Conservation (phyloP, 2,113 vertebrate species). For the Gallinago media region DNA sequence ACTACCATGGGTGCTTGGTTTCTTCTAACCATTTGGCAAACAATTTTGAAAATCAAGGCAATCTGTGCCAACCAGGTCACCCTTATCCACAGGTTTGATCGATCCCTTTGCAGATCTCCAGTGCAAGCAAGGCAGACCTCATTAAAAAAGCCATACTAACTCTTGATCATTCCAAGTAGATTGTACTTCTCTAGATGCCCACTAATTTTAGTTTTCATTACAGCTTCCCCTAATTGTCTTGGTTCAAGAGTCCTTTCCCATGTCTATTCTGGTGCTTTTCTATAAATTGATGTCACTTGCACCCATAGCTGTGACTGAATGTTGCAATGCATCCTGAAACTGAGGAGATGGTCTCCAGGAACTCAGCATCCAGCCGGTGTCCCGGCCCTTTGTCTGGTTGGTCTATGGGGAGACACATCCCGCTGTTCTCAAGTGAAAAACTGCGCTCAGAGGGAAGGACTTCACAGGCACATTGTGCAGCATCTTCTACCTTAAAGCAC, state of each 20-base stretch:
- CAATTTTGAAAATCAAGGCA: neutral
- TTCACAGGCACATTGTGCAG: neutral
- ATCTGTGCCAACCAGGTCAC: neutral
- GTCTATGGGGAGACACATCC: neutral
- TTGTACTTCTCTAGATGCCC: neutral
- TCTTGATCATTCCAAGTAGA: neutral
- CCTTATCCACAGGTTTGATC: neutral
- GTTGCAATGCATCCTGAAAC: neutral
- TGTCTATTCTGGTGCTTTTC: neutral
- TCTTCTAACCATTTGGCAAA: neutral
- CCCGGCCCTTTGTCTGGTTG: neutral
- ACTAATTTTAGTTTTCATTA: neutral
- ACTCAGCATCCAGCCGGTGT: neutral
- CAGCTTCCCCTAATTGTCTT: neutral
- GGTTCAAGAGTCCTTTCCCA: neutral
- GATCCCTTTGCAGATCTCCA: neutral
- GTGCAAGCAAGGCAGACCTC: neutral
- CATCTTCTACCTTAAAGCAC: neutral
- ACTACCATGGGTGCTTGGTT: neutral
- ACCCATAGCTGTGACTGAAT: fast-evolving
- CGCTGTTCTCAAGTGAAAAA: neutral
- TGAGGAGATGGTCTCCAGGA: neutral
- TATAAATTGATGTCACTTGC: neutral
- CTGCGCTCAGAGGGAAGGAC: neutral
- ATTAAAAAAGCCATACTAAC: neutral